Base-by-base conservation (phyloP, 2,888 invertebrate species). In the Cephonodes hylas region DNA sequence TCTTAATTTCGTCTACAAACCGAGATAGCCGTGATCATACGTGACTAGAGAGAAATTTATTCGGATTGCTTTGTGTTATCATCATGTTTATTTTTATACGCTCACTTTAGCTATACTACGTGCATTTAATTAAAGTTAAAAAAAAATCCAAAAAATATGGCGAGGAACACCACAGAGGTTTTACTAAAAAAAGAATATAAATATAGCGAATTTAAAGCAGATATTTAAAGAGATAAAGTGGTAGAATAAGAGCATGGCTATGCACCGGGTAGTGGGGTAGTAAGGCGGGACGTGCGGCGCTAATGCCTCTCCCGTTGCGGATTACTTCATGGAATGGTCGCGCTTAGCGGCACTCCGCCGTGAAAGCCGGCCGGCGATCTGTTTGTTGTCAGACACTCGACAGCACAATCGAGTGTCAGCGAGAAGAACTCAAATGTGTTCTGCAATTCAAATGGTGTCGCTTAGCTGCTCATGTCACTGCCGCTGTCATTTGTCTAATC, bases 251-350 rank as follows among this genome's bases (percentile, higher is more conserved):
- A 79, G 75, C 75, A 71, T 73, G 74, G 80, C 81, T 83, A 82
- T 85, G 81, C 82, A 83, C 64, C 67, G 76, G 68, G 73, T 62
- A 64, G 69, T 66, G 58, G 63, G 61, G 60, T 53, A 42, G 23
- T 48, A 25, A 42, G 42, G 42, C n/a, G 42, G 23, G 42, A 63
- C 68, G 69, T 63, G 68, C 65, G 65, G 66, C 67, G 64, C 83
- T 89, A 89, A 89, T 87, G 82, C 88, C 83, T 70, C 81, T 80
- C 80, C 64, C 76, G 82, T 83, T 81, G 81, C 79, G 87, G 89
- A 89, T 89, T 89, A 89, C 82, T 83, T 81, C 83, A 80, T 86
- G 84, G 80, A 86, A 83, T 84, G 83, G 85, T 85, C 79, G 80
- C 81, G 83, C 83, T 86, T 84, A 86, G 79, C 80, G 80, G 79